Conservation (phyloP, 2,888 invertebrate species). For the Leptinotarsa rubiginosa region DNA sequence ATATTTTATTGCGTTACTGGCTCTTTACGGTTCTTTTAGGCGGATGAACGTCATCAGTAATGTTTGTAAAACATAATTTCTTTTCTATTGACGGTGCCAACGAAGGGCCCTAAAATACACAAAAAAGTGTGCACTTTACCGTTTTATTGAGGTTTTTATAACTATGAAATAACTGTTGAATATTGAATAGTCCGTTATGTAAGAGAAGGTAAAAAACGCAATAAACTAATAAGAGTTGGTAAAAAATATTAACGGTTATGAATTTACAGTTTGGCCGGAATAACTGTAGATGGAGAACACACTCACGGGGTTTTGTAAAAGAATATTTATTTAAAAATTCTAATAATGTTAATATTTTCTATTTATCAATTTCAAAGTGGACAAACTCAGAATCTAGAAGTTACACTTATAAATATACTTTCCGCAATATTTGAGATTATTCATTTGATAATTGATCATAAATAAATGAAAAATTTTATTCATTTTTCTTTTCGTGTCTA, state of each 20-base stretch:
- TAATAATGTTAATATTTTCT: no score
- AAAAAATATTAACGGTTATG: not conserved
- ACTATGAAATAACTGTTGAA: constrained; percentile 1
- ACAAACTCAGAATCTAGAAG: no score
- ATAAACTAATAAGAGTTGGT: constrained; percentile 7
- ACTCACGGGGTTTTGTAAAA: not conserved
- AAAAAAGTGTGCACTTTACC: constrained; percentile 5
- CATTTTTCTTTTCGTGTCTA: no score
- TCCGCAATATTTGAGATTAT: no score
- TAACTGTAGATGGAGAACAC: not conserved
- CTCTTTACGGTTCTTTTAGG: not conserved
- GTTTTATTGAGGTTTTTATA: not conserved
- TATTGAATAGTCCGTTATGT: not conserved
- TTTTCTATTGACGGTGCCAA: not conserved
- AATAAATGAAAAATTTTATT: no score
- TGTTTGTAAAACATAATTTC: not conserved
- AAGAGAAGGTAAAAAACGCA: constrained; percentile 8
- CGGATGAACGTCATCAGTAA: not conserved
- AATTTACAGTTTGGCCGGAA: not conserved
- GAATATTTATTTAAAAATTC: no score
- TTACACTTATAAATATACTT: no score
- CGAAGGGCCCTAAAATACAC: constrained; percentile 1
- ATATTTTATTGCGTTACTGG: not conserved
- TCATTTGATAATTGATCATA: no score
- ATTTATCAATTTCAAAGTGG: no score